Evolutionary conservation across 2,888 invertebrate genomes (phyloP).

Genomic region (Drosophila colorata): DNA sequence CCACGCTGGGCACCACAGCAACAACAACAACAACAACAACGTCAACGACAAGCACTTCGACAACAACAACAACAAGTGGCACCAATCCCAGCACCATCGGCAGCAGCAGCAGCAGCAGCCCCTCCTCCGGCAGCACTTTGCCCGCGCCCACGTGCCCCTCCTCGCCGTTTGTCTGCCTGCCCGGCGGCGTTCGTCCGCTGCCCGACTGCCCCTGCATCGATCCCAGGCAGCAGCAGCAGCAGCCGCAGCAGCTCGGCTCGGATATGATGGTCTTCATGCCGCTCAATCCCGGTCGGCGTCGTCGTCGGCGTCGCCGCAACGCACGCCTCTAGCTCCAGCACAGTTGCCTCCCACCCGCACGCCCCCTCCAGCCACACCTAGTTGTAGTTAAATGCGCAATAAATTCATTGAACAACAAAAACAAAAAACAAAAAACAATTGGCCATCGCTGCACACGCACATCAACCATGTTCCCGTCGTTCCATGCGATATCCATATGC

Average conservation of each 20-base stretch:
- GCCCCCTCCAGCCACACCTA: constrained; percentile 1
- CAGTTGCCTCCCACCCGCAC: neutral
- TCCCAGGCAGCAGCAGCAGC: constrained; percentile 62
- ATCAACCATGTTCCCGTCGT: neutral
- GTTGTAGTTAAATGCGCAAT: constrained; percentile 44
- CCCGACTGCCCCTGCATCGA: constrained; percentile 84
- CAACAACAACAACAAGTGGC: constrained; percentile 38
- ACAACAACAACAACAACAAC: neutral
- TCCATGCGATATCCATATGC: constrained; percentile 8
- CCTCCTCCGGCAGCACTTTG: constrained; percentile 31
- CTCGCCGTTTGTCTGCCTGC: constrained; percentile 79
- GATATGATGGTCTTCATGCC: constrained; percentile 80
- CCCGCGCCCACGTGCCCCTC: constrained; percentile 67
- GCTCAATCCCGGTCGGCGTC: constrained; percentile 54
- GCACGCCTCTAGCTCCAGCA: neutral
- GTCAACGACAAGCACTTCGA: constrained; percentile 3
- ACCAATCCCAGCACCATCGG: too few relatives aligned
- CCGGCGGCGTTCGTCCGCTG: constrained; percentile 78
- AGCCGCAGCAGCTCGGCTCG: constrained; percentile 52
- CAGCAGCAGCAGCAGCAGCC: constrained; percentile 11
- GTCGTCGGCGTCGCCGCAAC: constrained; percentile 63
- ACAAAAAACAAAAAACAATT: constrained; percentile 36
- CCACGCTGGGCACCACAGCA: neutral
- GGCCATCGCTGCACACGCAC: constrained; percentile 39
- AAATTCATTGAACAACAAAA: constrained; percentile 27